These are phyloP conservation scores for Autographa pulchrina DNA, from an alignment of 2,888 invertebrate species.

Conservation along the genomic window DNA sequence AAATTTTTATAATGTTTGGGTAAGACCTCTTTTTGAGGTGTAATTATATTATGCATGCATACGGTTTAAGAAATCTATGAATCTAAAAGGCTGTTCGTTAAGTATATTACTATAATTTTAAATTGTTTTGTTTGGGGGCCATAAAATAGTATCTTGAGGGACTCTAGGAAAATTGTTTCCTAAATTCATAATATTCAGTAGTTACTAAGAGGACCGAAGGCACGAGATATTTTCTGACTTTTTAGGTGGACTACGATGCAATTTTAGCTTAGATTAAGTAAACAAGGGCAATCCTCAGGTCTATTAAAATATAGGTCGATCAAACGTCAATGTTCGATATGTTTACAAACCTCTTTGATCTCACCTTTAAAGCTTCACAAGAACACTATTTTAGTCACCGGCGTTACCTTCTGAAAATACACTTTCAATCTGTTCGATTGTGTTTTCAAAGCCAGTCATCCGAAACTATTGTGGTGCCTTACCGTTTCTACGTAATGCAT, in stretches of 20 bases:
- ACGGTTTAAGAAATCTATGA: not conserved
- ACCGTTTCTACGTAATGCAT: slow-evolving; percentile 14
- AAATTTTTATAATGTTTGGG: slow-evolving; percentile 66
- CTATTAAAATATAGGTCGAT: too few relatives aligned
- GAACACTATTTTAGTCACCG: slow-evolving; percentile 32
- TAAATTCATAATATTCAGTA: too few relatives aligned
- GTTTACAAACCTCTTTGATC: slow-evolving; percentile 46
- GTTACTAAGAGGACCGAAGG: too few relatives aligned
- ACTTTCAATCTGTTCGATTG: slow-evolving; percentile 20
- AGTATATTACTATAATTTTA: too few relatives aligned
- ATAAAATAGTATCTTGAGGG: not conserved
- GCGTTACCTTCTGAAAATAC: slow-evolving; percentile 20
- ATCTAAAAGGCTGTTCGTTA: not conserved
- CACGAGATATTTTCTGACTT: too few relatives aligned
- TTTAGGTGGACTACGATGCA: too few relatives aligned
- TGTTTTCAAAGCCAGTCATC: slow-evolving; percentile 9
- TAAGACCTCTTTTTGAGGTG: slow-evolving; percentile 47
- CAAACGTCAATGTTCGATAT: slow-evolving; percentile 2
- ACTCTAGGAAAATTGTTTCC: not conserved
- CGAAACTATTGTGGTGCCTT: slow-evolving; percentile 7
- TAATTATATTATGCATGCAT: slow-evolving; percentile 28
- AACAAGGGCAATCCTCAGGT: not conserved
- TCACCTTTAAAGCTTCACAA: slow-evolving; percentile 26
- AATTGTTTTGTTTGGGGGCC: not conserved
- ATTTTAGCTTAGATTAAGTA: not conserved